These are phyloP conservation scores for Drosophila niveifrons DNA, from an alignment of 2,888 invertebrate species.

Conservation along the genomic window DNA sequence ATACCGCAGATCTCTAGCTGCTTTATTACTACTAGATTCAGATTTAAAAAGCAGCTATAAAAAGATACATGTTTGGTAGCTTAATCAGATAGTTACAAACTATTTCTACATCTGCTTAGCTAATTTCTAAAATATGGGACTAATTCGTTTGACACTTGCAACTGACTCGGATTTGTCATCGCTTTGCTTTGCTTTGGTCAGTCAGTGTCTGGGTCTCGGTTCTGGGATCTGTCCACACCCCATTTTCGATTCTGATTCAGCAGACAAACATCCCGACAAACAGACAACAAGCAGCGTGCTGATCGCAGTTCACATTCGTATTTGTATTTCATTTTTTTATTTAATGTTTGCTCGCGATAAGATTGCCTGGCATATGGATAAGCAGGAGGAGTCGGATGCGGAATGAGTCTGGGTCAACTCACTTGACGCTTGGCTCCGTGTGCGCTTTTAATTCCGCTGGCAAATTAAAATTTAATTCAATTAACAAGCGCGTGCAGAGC, in stretches of 20 bases:
- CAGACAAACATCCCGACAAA: conserved; percentile 60
- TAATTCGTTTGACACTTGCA: neutral
- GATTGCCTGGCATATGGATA: conserved; percentile 2
- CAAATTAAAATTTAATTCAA: conserved; percentile 77
- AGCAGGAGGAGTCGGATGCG: neutral
- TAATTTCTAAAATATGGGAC: neutral
- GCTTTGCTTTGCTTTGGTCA: conserved; percentile 17
- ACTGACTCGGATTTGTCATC: neutral
- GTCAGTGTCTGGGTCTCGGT: conserved; percentile 3
- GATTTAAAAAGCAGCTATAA: too few relatives aligned
- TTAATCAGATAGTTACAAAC: too few relatives aligned
- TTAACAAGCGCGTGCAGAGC: conserved; percentile 44
- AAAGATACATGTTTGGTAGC: too few relatives aligned
- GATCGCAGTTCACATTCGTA: neutral
- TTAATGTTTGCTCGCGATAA: neutral
- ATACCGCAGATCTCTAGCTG: too few relatives aligned
- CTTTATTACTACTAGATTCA: too few relatives aligned
- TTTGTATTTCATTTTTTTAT: neutral
- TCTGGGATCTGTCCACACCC: conserved; percentile 9
- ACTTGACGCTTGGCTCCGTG: conserved; percentile 40
- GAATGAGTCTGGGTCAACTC: conserved; percentile 31
- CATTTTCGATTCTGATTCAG: conserved; percentile 27
- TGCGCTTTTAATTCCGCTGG: conserved; percentile 58
- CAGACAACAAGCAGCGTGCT: conserved; percentile 7
- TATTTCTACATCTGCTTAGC: neutral